A percentile compares a stretch with the other conserved stretches of the same genome.
Conservation (phyloP, 2,113 vertebrate species). For the Antechinus flavipes region DNA sequence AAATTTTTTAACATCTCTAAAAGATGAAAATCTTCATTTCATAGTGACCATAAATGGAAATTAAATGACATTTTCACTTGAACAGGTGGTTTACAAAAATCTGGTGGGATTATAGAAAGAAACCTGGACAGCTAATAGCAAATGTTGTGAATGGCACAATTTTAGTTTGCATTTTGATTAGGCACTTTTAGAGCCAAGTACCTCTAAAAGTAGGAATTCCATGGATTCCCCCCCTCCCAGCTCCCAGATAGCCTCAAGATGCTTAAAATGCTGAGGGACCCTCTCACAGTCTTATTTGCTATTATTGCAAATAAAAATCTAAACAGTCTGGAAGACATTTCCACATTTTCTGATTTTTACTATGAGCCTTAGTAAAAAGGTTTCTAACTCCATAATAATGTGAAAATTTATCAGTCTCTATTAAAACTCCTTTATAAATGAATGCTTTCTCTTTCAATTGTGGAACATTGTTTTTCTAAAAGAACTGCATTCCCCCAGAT, state of each 20-base stretch:
- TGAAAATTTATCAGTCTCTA: slow-evolving; percentile 14
- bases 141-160: not conserved
- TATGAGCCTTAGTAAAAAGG: slow-evolving; percentile 3
- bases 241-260: not conserved
- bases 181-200: slow-evolving; percentile 5
- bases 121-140: not conserved
- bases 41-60: slow-evolving; percentile 47
- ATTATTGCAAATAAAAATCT: not conserved
- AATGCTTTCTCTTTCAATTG: not conserved
- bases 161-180: slow-evolving; percentile 27
- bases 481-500: not conserved
- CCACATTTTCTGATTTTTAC: not conserved
- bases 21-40: not conserved
- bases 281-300: slow-evolving; percentile 5
- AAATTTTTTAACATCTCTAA: slow-evolving; percentile 19
- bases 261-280: not conserved
- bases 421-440: not conserved
- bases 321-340: not conserved
- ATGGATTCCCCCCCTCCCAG: not conserved
- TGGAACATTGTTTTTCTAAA: not conserved
- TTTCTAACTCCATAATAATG: slow-evolving; percentile 33
- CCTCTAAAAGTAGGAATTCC: not conserved
- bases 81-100: not conserved
- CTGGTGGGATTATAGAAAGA: not conserved
- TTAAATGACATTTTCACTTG: not conserved